These are phyloP conservation scores for Ophion slaviceki DNA, from an alignment of 2,888 invertebrate species.

Conservation along the genomic window DNA sequence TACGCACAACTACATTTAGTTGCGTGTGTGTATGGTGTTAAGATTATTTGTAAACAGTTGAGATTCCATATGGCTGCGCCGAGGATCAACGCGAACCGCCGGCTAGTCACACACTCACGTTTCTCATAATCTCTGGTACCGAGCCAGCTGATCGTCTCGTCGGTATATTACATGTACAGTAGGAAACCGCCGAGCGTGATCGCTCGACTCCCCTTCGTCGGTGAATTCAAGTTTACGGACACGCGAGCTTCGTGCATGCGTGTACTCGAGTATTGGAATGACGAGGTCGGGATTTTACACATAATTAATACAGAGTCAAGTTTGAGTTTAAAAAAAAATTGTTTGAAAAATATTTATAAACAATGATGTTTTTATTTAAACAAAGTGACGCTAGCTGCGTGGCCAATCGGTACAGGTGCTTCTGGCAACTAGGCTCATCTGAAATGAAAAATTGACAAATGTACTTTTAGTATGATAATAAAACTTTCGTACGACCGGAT, in stretches of 20 bases:
- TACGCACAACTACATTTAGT: neutral
- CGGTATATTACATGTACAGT: constrained; percentile 6
- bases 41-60: constrained; percentile 41
- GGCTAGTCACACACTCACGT: constrained; percentile 1
- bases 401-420: too few species aligned
- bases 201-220: neutral
- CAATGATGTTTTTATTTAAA: neutral
- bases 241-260: neutral
- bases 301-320: neutral
- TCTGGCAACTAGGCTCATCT: too few species aligned
- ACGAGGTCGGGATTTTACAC: neutral
- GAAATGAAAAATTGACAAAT: too few species aligned
- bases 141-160: constrained; percentile 44
- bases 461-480: too few species aligned
- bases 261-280: neutral
- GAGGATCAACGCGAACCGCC: constrained; percentile 6
- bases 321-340: neutral
- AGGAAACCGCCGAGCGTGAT: constrained; percentile 4
- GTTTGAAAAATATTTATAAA: neutral
- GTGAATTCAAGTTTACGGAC: constrained; percentile 52
- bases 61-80: constrained; percentile 24
- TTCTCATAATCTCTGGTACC: constrained; percentile 39
- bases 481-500: too few species aligned
- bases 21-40: neutral
- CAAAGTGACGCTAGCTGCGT: too few species aligned